Evolutionary conservation across 2,888 invertebrate species (phyloP).

Genomic region (Tipula vernalis): DNA sequence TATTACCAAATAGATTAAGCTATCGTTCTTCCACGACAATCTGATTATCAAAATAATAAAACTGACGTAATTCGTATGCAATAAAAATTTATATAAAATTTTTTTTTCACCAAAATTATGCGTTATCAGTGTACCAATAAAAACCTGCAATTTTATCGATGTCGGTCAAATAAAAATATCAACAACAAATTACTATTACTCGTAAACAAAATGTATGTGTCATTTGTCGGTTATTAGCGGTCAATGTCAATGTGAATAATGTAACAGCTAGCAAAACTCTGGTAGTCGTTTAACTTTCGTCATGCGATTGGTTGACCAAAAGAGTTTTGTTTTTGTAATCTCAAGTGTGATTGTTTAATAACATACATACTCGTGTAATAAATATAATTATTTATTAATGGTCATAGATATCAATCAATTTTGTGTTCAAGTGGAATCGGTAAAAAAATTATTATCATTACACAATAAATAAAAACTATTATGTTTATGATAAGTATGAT

Average conservation of each 20-base stretch:
- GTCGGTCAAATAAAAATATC: not conserved
- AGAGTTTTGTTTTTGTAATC: not conserved
- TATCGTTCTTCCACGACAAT: not conserved
- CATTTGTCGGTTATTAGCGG: not conserved
- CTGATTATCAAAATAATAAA: not conserved
- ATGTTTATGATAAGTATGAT: not conserved
- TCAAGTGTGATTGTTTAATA: not conserved
- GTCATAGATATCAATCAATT: not conserved
- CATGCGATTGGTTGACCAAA: not conserved
- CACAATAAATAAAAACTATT: not conserved
- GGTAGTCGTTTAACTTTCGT: not conserved
- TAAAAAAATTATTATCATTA: not conserved
- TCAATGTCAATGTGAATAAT: not conserved
- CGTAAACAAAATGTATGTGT: not conserved
- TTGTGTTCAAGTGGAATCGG: not conserved
- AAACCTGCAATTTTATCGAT: not conserved
- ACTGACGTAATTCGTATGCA: not conserved
- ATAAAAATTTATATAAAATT: not conserved
- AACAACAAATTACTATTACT: not conserved
- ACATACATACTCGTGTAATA: not conserved
- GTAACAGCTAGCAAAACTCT: not conserved
- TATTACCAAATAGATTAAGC: not conserved
- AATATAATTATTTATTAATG: not conserved
- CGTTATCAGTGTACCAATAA: not conserved
- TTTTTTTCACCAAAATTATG: not conserved